phyloP scores from a whole-genome alignment of 2,797 vertebrate species.

The Craterocephalus amniculus region DNA sequence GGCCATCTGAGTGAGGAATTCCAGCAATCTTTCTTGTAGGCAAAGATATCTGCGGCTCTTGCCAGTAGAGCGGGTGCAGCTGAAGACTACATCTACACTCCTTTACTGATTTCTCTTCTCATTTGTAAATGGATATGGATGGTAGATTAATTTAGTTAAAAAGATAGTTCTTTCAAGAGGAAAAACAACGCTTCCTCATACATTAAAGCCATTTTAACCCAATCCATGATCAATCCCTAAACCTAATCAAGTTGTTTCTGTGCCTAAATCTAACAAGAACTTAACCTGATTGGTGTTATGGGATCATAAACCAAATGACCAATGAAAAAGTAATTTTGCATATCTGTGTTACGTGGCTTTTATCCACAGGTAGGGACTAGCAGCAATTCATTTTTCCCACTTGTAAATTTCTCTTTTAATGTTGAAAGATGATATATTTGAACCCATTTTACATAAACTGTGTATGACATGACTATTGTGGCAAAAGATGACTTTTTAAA shows the following conservation, averaged over 20 bases:
- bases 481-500: background rate
- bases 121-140: background rate
- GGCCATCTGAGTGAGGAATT: conserved; percentile 74
- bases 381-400: background rate
- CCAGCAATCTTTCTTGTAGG: conserved; percentile 66
- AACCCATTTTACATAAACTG: background rate
- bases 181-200: background rate
- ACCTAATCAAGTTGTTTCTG: background rate
- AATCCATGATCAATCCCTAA: background rate
- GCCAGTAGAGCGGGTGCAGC: conserved; percentile 14
- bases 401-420: background rate
- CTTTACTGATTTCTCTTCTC: background rate
- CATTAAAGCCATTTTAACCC: background rate
- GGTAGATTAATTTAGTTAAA: background rate
- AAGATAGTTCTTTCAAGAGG: background rate
- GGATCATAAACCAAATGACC: too few relatives aligned
- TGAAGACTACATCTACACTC: conserved; percentile 2
- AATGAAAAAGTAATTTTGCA: too few relatives aligned
- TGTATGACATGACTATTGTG: background rate
- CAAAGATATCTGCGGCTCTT: conserved; percentile 31
- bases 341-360: background rate
- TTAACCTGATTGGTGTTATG: too few relatives aligned
- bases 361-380: background rate
- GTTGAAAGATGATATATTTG: background rate
- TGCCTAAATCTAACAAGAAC: background rate